These are phyloP conservation scores for Zoanthus sansibaricus DNA, from an alignment of 92 coral and sea anemone species.

Conservation along the genomic window DNA sequence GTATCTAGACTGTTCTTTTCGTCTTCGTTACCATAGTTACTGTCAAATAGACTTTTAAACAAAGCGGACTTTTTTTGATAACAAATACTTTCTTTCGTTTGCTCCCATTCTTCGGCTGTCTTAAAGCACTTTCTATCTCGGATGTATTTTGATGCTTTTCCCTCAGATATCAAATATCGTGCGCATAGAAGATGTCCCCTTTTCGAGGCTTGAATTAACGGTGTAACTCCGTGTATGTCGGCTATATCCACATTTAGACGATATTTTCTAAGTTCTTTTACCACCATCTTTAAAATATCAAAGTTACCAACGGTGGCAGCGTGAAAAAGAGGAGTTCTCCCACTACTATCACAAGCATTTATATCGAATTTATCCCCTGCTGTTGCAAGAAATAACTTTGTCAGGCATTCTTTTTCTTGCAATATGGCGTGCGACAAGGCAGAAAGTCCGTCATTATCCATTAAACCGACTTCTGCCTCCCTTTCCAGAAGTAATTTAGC, in stretches of 20 bases:
- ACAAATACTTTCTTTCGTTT: constrained; percentile 39
- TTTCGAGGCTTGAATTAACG: constrained; percentile 72
- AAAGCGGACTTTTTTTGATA: constrained; percentile 20
- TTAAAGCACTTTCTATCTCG: constrained; percentile 63
- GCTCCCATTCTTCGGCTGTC: constrained; percentile 79
- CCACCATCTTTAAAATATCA: constrained; percentile 56
- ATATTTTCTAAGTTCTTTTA: constrained; percentile 55
- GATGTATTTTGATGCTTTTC: constrained; percentile 70
- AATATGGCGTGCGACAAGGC: constrained; percentile 70
- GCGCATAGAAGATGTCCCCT: constrained; percentile 66
- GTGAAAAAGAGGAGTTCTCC: constrained; percentile 76
- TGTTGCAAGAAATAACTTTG: constrained; percentile 54
- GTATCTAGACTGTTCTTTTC: not conserved
- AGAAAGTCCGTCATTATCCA: constrained; percentile 57
- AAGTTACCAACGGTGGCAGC: constrained; percentile 73
- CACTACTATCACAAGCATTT: constrained; percentile 64
- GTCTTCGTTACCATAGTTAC: constrained; percentile 27
- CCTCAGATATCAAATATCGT: constrained; percentile 65
- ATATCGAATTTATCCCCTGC: constrained; percentile 61
- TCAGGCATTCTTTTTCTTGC: constrained; percentile 57
- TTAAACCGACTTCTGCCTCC: constrained; percentile 68
- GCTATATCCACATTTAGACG: constrained; percentile 73
- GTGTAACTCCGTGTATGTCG: constrained; percentile 69
- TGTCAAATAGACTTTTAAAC: constrained; percentile 3
- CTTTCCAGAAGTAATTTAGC: constrained; percentile 63